Percentiles rank a stretch among this genome's conserved stretches.
Conservation (phyloP, 2,113 vertebrate species). For the Trogon melanurus region DNA sequence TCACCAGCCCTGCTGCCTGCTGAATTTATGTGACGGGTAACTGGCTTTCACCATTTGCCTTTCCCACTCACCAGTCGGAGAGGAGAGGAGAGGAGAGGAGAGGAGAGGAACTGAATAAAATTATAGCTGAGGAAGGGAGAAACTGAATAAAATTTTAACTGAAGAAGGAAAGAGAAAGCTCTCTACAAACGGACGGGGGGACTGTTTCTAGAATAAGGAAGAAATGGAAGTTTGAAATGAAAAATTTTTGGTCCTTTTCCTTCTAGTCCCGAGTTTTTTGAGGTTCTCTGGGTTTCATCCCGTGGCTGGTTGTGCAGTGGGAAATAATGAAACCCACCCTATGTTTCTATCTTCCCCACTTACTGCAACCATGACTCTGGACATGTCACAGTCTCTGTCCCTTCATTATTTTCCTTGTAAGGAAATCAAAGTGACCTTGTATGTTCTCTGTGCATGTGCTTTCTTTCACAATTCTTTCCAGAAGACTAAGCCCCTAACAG, state of each 20-base stretch:
- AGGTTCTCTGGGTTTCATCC: background rate
- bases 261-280: background rate
- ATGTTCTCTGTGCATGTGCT: background rate
- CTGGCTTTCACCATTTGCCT: conserved; percentile 2
- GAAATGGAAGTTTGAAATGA: background rate
- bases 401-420: background rate
- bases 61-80: background rate
- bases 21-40: conserved; percentile 31
- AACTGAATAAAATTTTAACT: background rate
- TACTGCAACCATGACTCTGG: background rate
- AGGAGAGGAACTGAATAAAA: background rate
- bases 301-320: background rate
- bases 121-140: background rate
- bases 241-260: background rate
- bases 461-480: background rate
- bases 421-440: background rate
- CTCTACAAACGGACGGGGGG: background rate
- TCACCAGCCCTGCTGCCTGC: conserved; percentile 60
- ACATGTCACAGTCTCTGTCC: background rate
- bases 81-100: background rate
- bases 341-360: background rate
- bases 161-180: background rate
- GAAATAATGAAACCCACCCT: background rate
- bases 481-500: background rate
- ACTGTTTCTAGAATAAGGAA: background rate